These are phyloP conservation scores for Rhinolophus ferrumequinum DNA, from an alignment of 2,113 vertebrate genomes.

Conservation along the genomic window DNA sequence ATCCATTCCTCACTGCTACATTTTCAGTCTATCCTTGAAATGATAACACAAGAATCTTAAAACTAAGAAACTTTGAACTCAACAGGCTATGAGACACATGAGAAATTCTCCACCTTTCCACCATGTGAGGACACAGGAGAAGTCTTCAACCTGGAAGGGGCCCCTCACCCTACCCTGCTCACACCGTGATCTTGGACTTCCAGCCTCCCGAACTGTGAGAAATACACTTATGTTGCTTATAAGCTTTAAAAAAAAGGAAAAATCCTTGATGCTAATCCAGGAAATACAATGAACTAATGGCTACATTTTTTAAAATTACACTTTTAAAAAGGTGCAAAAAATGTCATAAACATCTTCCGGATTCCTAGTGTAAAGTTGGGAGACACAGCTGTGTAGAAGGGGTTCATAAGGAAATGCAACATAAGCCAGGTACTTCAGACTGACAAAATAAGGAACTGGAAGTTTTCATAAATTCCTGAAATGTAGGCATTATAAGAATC, in stretches of 20 bases:
- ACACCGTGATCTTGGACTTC: background rate
- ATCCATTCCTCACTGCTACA: background rate
- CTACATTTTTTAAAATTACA: background rate
- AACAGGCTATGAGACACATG: background rate
- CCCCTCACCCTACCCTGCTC: background rate
- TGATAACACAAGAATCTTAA: conserved; percentile 40
- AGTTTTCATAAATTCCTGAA: conserved; percentile 21
- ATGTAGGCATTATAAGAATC: background rate
- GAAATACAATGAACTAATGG: conserved; percentile 26
- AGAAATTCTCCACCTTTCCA: background rate
- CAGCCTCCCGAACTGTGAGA: background rate
- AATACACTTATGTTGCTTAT: background rate
- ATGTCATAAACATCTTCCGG: conserved; percentile 8
- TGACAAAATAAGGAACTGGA: background rate
- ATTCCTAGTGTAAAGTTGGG: background rate
- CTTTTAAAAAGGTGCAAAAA: background rate
- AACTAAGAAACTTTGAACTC: conserved; percentile 51
- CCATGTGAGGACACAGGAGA: background rate
- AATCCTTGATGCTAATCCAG: background rate
- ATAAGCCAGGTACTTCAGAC: background rate
- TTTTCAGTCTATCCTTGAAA: conserved; percentile 13
- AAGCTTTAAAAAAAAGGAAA: background rate
- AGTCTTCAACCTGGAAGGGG: background rate
- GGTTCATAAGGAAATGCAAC: background rate
- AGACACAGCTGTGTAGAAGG: background rate